Evolutionary conservation across 2,888 invertebrate genomes (phyloP).

Genomic region (Meteorus cinctellus): DNA sequence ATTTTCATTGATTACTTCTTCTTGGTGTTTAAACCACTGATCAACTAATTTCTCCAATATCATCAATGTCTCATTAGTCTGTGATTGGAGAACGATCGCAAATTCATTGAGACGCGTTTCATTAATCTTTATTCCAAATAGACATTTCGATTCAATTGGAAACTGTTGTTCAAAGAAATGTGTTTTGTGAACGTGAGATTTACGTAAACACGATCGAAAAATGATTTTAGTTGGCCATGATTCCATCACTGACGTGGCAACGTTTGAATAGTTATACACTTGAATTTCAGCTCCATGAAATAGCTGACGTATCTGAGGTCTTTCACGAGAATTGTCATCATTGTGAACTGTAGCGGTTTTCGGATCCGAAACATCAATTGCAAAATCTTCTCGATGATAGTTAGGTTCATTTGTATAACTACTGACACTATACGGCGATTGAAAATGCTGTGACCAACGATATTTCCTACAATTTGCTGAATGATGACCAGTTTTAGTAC

Average conservation of each 20-base stretch:
- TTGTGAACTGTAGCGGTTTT: neutral
- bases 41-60: slow-evolving; percentile 40
- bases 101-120: too few relatives aligned
- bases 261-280: neutral
- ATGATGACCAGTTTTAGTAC: slow-evolving; percentile 72
- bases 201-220: too few relatives aligned
- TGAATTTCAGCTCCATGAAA: neutral
- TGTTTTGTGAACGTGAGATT: neutral
- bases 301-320: neutral
- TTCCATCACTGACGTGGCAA: neutral
- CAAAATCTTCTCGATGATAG: neutral
- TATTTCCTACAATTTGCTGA: slow-evolving; percentile 60
- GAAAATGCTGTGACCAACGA: slow-evolving; percentile 67
- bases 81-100: too few relatives aligned
- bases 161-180: neutral
- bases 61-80: neutral
- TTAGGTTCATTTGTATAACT: slow-evolving; percentile 57
- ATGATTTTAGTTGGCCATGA: neutral
- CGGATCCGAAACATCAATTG: too few relatives aligned
- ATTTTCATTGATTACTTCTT: neutral
- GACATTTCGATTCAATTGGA: too few relatives aligned
- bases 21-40: slow-evolving; percentile 48
- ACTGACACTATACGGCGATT: slow-evolving; percentile 61
- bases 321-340: neutral
- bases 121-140: too few relatives aligned